Evolutionary conservation across 1,140 invertebrate species (phyloP).

Genomic region (Magallana angulata): DNA sequence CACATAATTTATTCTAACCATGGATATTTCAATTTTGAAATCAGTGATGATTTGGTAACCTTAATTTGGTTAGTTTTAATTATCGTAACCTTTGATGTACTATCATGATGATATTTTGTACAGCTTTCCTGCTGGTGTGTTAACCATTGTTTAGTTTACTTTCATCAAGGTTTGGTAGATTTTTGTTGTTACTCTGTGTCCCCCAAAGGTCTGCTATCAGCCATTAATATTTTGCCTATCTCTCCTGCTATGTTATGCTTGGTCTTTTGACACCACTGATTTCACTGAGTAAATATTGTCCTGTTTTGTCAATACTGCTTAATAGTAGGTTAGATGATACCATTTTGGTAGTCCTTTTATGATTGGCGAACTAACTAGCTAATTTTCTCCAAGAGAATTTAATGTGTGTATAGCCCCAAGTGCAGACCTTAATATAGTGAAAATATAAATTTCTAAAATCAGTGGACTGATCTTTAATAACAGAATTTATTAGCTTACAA

Average conservation of each 20-base stretch:
- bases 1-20: too few relatives aligned
- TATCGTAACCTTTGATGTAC: too few relatives aligned
- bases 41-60: too few relatives aligned
- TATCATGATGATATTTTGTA: too few relatives aligned
- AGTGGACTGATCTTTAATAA: neutral
- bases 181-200: too few relatives aligned
- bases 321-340: neutral
- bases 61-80: too few relatives aligned
- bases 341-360: neutral
- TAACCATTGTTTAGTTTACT: too few relatives aligned
- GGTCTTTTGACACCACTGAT: conserved; percentile 13
- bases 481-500: neutral
- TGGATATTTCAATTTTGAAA: too few relatives aligned
- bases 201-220: neutral
- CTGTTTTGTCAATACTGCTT: conserved; percentile 1
- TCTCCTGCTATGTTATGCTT: neutral
- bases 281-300: conserved; percentile 26
- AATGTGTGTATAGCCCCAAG: neutral
- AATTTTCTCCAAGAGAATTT: neutral
- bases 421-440: too few relatives aligned
- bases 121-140: too few relatives aligned
- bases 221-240: conserved; percentile 19
- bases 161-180: too few relatives aligned
- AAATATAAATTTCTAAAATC: neutral
- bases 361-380: neutral